Evolutionary conservation across 2,113 vertebrate genomes (phyloP).

Genomic region (Melozone crissalis): DNA sequence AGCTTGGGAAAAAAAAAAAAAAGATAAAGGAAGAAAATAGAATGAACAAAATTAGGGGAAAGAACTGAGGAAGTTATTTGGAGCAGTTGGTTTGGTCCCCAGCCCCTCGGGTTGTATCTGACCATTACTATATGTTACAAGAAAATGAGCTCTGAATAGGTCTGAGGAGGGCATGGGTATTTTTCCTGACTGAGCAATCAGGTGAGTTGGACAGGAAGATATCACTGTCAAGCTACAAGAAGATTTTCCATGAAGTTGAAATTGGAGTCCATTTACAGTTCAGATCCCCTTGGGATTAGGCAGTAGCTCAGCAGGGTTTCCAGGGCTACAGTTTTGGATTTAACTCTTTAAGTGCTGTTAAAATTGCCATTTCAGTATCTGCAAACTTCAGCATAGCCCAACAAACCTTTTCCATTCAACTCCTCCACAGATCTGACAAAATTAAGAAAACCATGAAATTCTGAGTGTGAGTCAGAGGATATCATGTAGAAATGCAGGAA

Average conservation of each 20-base stretch:
- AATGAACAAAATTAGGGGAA: not conserved
- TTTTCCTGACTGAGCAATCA: not conserved
- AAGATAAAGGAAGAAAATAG: not conserved
- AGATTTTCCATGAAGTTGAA: not conserved
- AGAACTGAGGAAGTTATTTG: not conserved
- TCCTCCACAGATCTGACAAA: not conserved
- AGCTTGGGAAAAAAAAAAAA: not conserved
- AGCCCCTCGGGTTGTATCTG: not conserved
- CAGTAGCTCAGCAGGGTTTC: not conserved
- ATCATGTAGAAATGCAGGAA: not conserved
- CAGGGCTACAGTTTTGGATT: not conserved
- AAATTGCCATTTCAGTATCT: rapidly evolving
- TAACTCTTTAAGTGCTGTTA: not conserved
- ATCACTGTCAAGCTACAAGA: not conserved
- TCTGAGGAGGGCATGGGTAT: not conserved
- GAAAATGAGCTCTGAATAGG: not conserved
- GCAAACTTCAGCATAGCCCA: not conserved
- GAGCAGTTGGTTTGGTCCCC: rapidly evolving
- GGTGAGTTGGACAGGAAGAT: not conserved
- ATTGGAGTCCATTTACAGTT: not conserved
- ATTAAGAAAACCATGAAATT: not conserved
- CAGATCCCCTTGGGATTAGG: not conserved
- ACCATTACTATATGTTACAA: not conserved
- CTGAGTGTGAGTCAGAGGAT: not conserved
- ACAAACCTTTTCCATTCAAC: not conserved